A percentile compares a stretch with the other conserved stretches of the same genome.
These are phyloP conservation scores for Erithacus rubecula DNA, from an alignment of 2,797 vertebrate genomes.

Conservation along the genomic window DNA sequence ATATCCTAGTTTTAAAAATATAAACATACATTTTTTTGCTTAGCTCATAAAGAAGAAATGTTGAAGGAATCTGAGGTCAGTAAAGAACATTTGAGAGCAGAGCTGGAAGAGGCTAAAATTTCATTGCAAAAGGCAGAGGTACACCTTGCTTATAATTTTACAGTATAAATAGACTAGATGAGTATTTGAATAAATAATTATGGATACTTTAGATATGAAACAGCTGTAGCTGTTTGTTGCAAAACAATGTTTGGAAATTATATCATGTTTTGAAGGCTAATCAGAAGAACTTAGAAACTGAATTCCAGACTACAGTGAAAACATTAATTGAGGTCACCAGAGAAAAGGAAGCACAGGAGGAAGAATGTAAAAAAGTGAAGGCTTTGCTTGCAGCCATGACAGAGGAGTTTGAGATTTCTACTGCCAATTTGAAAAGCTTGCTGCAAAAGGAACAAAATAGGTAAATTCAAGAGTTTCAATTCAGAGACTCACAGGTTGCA, in stretches of 20 bases:
- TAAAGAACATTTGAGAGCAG: slow-evolving; percentile 75
- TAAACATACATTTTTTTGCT: background rate
- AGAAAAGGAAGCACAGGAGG: slow-evolving; percentile 78
- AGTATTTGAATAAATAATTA: background rate
- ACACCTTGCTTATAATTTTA: slow-evolving; percentile 20
- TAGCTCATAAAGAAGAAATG: slow-evolving; percentile 79
- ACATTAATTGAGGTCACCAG: slow-evolving; percentile 74
- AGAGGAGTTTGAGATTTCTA: slow-evolving; percentile 73
- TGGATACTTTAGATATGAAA: background rate
- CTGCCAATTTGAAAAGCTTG: slow-evolving; percentile 75
- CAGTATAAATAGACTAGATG: background rate
- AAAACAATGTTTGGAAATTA: background rate
- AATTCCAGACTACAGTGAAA: slow-evolving; percentile 75
- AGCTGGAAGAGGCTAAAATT: slow-evolving; percentile 77
- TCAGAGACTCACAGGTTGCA: background rate
- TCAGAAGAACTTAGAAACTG: slow-evolving; percentile 69
- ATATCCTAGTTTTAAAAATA: background rate
- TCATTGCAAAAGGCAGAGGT: slow-evolving; percentile 81
- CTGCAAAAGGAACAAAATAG: slow-evolving; percentile 79
- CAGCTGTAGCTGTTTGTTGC: background rate
- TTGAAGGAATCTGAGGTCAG: slow-evolving; percentile 77
- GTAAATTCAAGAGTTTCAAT: slow-evolving; percentile 64
- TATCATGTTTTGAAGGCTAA: slow-evolving; percentile 67
- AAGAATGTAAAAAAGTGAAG: slow-evolving; percentile 79
- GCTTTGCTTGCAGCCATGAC: slow-evolving; percentile 71